Base-by-base conservation (phyloP, 2,888 invertebrate genomes). In the Chesias legatella region DNA sequence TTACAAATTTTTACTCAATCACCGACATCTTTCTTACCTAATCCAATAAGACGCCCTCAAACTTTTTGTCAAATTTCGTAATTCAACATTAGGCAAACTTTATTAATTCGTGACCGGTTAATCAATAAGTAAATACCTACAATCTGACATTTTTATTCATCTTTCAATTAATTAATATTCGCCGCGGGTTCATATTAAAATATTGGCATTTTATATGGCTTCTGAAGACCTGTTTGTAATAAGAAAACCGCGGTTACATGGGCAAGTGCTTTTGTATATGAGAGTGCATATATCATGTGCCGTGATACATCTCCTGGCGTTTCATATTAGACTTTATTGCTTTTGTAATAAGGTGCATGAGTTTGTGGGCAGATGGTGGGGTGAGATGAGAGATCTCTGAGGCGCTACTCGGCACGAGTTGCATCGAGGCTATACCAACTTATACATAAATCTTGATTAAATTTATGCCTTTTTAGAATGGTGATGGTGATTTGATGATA, bases 121-220 rank as follows among this genome's bases (percentile, higher is more conserved):
- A 76, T 75, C 65, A 67, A 68, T 67, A 65, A 51, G 48, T 53
- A 65, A 51, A 48, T 53, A 48, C 46, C 44, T 13, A 10, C 7
- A n/a, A 1, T 44, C 43, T 55, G 60, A 55, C 44, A 48, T 61
- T 69, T 69, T 71, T 63, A 65, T 69, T 66, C 69, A 71, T 73
- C 75, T 72, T 66, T 57, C 61, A 70, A 77, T 75, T 78, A 78
- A 79, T 81, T 79, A 67, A 67, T 72, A 79, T 79, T 71, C 79
- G 67, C 56, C 64, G 63, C 63, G 55, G 71, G 69, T 68, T 66
- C 67, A 73, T 79, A 76, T 78, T 80, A 79, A 79, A 78, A 82
- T 81, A 81, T 79, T 71, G 75, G 76, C 74, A 66, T 79, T 78
- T 78, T 77, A 74, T 79, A 75, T 65, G 63, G 71, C 72, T 73